Evolutionary conservation across 2,113 vertebrate genomes (phyloP).

Genomic region (Xenopus laevis): DNA sequence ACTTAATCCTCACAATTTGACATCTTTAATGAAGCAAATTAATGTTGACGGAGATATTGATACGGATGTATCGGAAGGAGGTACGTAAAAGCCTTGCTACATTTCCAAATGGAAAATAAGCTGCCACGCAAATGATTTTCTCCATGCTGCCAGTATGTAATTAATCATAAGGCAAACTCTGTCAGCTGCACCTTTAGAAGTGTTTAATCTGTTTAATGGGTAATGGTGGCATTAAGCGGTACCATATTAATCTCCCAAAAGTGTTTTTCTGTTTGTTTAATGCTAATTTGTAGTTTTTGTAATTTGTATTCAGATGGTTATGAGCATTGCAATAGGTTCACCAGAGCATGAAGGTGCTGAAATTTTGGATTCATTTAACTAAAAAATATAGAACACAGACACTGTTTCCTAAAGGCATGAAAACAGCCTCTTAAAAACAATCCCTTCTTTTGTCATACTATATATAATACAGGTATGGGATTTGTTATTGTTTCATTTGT

Average conservation of each 20-base stretch:
- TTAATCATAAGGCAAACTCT: slow-evolving; percentile 43
- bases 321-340: too few species aligned
- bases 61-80: slow-evolving; percentile 14
- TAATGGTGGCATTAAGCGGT: slow-evolving; percentile 43
- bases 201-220: slow-evolving; percentile 42
- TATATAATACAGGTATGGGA: too few species aligned
- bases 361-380: too few species aligned
- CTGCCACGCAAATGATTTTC: slow-evolving; percentile 39
- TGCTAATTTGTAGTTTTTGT: not conserved
- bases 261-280: slow-evolving; percentile 9
- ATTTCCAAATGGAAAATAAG: slow-evolving; percentile 36
- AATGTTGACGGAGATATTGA: slow-evolving; percentile 37
- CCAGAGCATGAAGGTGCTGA: too few species aligned
- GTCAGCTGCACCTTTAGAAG: slow-evolving; percentile 23
- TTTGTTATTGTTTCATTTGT: too few species aligned
- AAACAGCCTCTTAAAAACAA: too few species aligned
- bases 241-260: slow-evolving; percentile 38
- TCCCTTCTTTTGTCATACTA: too few species aligned
- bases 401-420: too few species aligned
- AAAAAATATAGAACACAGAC: too few species aligned
- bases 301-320: too few species aligned
- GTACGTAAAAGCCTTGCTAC: slow-evolving; percentile 26
- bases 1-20: slow-evolving; percentile 1
- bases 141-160: not conserved
- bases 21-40: slow-evolving; percentile 38